These are phyloP conservation scores for Oncopodura yosiiana DNA, from an alignment of 1,140 invertebrate genomes.

Conservation along the genomic window DNA sequence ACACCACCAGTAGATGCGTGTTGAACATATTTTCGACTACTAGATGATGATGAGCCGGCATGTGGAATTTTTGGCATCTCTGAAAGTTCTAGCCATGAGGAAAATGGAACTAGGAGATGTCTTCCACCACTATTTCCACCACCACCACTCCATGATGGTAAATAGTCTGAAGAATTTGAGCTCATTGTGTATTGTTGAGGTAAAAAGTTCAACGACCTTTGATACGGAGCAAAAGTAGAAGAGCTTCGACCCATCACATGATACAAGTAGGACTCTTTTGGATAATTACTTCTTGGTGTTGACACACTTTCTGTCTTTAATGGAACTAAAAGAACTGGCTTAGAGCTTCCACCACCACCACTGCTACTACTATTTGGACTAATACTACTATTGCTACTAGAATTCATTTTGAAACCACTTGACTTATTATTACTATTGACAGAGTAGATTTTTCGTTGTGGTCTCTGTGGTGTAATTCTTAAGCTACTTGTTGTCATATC, in stretches of 20 bases:
- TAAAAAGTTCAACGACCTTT: conserved; percentile 33
- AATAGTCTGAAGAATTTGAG: background rate
- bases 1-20: background rate
- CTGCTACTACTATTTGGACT: background rate
- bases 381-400: background rate
- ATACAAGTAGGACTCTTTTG: conserved; percentile 34
- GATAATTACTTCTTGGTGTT: conserved; percentile 25
- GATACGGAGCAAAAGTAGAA: conserved; percentile 35
- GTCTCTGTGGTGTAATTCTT: background rate
- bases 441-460: background rate
- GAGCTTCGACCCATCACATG: conserved; percentile 33
- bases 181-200: conserved; percentile 8
- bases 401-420: background rate
- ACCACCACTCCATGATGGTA: background rate
- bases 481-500: background rate
- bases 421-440: background rate
- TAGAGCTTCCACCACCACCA: background rate
- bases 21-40: background rate
- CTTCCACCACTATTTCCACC: conserved; percentile 20
- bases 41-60: background rate
- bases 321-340: conserved; percentile 30
- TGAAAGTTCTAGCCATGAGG: conserved; percentile 32
- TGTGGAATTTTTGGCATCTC: conserved; percentile 26
- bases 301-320: conserved; percentile 31
- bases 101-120: conserved; percentile 32